Evolutionary conservation across 2,113 vertebrate species (phyloP).

Genomic region (Scopus umbretta): DNA sequence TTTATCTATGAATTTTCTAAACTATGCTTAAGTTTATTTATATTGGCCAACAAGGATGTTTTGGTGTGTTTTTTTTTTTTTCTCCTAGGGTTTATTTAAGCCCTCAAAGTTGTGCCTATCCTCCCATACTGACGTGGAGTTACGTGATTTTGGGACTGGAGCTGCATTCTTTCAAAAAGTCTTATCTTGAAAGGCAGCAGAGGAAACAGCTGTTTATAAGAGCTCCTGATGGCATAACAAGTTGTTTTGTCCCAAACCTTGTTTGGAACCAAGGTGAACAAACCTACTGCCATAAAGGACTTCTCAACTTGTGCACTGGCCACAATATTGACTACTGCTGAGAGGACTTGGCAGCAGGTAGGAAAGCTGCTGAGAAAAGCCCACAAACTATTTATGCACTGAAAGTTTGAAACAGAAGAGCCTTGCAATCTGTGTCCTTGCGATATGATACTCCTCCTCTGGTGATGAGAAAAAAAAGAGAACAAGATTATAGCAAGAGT

Average conservation of each 20-base stretch:
- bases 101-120: not conserved
- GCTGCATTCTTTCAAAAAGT: not conserved
- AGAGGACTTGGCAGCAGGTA: not conserved
- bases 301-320: not conserved
- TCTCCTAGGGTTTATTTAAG: not conserved
- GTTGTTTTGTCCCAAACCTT: not conserved
- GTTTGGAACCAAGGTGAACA: not conserved
- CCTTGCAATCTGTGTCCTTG: not conserved
- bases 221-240: not conserved
- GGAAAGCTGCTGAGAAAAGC: not conserved
- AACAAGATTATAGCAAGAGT: not conserved
- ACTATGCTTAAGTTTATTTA: not conserved
- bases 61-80: not conserved
- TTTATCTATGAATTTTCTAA: not conserved
- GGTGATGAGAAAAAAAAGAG: not conserved
- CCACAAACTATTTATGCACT: not conserved
- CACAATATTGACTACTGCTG: fast-evolving
- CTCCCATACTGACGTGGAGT: not conserved
- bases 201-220: not conserved
- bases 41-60: not conserved
- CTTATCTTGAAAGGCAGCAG: not conserved
- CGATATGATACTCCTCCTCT: not conserved
- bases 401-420: not conserved
- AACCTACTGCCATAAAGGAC: not conserved
- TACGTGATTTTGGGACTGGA: not conserved